Percentiles rank a stretch among this genome's conserved stretches.
These are phyloP conservation scores for Neopipo cinnamomea DNA, from an alignment of 2,113 vertebrate genomes.

Conservation along the genomic window DNA sequence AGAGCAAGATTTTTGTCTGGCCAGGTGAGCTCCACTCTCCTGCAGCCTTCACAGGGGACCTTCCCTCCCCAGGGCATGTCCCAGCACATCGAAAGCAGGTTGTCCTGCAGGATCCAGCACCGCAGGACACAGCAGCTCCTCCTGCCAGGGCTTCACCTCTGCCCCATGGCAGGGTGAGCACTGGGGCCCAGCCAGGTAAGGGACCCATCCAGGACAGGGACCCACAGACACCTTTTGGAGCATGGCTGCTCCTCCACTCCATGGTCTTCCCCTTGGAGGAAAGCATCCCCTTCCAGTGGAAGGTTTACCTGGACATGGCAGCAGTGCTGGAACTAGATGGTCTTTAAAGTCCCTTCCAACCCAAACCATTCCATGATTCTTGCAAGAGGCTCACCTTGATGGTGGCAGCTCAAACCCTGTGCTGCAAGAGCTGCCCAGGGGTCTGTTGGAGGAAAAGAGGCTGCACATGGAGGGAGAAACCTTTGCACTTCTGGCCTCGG, in stretches of 20 bases:
- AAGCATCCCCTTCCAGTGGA: neutral
- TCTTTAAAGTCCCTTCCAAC: too few species aligned
- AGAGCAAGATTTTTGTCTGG: neutral
- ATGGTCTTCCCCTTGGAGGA: fast-evolving
- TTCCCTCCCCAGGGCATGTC: neutral
- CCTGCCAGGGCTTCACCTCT: neutral
- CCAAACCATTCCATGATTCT: neutral
- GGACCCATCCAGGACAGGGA: neutral
- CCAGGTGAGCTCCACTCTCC: neutral
- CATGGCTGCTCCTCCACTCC: neutral
- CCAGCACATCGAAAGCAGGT: neutral
- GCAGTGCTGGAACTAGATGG: neutral
- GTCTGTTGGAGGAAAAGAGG: neutral
- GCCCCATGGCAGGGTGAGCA: fast-evolving
- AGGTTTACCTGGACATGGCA: neutral
- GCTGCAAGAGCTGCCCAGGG: neutral
- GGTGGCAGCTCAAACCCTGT: neutral
- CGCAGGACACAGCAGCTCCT: neutral
- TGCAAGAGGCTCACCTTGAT: neutral
- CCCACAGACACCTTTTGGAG: neutral
- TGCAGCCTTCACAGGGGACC: neutral
- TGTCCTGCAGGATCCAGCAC: neutral
- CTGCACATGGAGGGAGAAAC: neutral
- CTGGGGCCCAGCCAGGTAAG: neutral
- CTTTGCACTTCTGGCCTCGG: neutral